Conservation (phyloP, 2,888 invertebrate genomes). For the Lasioglossum villosulum region DNA sequence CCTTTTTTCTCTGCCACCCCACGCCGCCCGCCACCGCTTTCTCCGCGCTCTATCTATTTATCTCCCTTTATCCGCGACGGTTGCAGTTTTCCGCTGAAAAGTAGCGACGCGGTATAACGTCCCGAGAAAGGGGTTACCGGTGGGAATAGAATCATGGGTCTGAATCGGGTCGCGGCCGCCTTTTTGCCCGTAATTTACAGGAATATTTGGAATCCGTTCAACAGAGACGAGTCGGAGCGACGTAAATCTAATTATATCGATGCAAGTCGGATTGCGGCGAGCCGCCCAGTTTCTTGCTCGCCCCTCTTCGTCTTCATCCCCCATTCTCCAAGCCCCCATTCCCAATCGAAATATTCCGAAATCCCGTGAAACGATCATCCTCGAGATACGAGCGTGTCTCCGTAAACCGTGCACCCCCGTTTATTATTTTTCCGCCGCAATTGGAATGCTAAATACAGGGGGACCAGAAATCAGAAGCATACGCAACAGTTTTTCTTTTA, state of each 20-base stretch:
- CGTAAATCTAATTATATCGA: constrained; percentile 63
- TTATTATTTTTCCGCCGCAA: background rate
- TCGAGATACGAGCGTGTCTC: background rate
- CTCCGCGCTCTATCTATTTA: constrained; percentile 8
- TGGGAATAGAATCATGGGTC: constrained; percentile 60
- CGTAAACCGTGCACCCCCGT: background rate
- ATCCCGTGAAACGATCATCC: background rate
- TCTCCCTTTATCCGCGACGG: constrained; percentile 18
- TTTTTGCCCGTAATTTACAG: constrained; percentile 68
- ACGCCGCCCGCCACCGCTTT: background rate
- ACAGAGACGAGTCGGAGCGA: constrained; percentile 48
- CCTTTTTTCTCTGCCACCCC: background rate
- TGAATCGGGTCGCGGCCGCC: constrained; percentile 64
- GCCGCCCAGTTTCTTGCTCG: background rate
- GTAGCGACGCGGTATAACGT: constrained; percentile 47
- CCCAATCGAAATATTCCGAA: constrained; percentile 21
- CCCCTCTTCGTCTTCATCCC: background rate
- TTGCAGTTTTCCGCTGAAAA: constrained; percentile 28
- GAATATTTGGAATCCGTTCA: constrained; percentile 71
- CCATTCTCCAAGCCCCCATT: background rate
- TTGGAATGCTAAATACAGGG: background rate
- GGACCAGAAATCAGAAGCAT: background rate
- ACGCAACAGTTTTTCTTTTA: background rate
- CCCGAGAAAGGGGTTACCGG: constrained; percentile 50
- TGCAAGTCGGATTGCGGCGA: constrained; percentile 27